Conservation (phyloP, 2,888 invertebrate genomes). For the Clanis bilineata region DNA sequence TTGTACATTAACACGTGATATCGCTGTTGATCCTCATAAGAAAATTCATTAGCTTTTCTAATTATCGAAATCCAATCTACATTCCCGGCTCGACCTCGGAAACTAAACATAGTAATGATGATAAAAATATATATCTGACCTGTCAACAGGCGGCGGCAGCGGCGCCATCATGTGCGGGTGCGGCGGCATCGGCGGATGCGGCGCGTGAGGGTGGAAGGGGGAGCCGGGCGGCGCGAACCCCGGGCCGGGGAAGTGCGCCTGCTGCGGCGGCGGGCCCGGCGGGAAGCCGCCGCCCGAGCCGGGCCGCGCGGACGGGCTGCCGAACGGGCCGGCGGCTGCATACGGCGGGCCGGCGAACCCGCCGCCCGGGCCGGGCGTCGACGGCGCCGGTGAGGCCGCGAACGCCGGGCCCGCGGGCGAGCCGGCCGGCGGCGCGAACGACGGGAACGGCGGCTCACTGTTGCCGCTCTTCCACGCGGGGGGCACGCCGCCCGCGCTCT, state of each 20-base stretch:
- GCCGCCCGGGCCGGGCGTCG: conserved; percentile 89
- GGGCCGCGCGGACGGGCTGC: conserved; percentile 84
- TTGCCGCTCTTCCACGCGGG: conserved; percentile 88
- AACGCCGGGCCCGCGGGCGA: conserved; percentile 87
- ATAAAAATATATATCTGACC: conserved; percentile 74
- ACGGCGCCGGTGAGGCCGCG: conserved; percentile 86
- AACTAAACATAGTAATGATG: background rate
- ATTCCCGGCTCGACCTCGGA: background rate
- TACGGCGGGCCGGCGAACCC: conserved; percentile 86
- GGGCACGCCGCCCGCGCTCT: conserved; percentile 72
- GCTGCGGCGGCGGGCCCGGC: conserved; percentile 87
- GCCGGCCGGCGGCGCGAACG: conserved; percentile 89
- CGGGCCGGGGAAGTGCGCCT: conserved; percentile 87
- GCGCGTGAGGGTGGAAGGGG: conserved; percentile 91
- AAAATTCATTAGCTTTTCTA: background rate
- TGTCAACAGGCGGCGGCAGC: conserved; percentile 90
- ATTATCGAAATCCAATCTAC: background rate
- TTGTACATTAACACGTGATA: background rate
- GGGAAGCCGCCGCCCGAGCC: conserved; percentile 93
- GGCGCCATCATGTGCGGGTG: conserved; percentile 80
- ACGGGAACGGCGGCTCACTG: conserved; percentile 86
- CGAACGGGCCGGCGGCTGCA: conserved; percentile 85
- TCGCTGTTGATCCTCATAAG: background rate
- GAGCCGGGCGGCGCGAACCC: conserved; percentile 89
- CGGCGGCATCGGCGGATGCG: conserved; percentile 94